Conservation (phyloP, 2,113 vertebrate species). For the Coturnix japonica region DNA sequence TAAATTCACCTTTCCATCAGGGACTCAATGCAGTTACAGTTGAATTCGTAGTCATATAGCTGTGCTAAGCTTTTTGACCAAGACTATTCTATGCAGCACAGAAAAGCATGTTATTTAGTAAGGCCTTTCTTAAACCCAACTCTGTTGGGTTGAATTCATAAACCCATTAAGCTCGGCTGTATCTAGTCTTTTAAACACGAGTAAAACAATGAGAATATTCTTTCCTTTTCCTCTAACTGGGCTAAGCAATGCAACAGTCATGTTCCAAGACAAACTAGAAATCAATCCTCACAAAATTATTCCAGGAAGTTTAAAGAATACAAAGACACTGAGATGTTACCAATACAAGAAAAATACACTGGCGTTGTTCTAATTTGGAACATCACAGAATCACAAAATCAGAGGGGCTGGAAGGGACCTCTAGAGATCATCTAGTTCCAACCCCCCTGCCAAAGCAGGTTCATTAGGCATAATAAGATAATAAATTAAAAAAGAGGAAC, state of each 20-base stretch:
- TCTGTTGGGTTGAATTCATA: fast-evolving
- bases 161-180: not conserved
- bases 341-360: not conserved
- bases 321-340: not conserved
- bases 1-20: not conserved
- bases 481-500: not conserved
- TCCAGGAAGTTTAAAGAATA: not conserved
- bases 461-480: not conserved
- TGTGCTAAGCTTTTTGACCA: not conserved
- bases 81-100: not conserved
- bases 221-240: not conserved
- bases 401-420: too few relatives aligned
- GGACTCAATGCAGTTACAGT: not conserved
- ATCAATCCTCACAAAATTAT: not conserved
- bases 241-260: not conserved
- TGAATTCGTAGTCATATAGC: not conserved
- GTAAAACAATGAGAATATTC: not conserved
- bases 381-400: not conserved
- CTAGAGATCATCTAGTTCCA: too few relatives aligned
- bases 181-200: not conserved
- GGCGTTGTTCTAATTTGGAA: not conserved
- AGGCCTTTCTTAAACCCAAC: not conserved
- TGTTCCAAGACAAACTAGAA: not conserved
- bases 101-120: not conserved
- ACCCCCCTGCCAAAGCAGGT: too few relatives aligned